phyloP scores from a whole-genome alignment of 2,797 vertebrate genomes.

The Gobionotothen gibberifrons region DNA sequence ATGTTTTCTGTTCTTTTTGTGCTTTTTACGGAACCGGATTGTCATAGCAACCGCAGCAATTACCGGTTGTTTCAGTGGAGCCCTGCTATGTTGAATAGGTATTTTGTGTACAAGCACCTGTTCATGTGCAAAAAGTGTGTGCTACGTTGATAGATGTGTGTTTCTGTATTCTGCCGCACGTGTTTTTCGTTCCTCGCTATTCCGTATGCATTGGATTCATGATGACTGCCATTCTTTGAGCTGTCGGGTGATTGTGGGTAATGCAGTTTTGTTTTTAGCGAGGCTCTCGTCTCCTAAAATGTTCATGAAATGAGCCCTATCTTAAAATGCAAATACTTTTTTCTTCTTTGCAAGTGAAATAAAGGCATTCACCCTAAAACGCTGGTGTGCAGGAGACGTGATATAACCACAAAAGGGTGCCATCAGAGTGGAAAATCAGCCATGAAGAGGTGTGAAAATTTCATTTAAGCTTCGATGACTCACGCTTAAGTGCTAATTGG shows the following conservation, averaged over 20 bases:
- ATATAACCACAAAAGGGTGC: constrained; percentile 13
- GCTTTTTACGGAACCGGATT: constrained; percentile 31
- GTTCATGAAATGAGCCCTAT: constrained; percentile 22
- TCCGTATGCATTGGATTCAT: constrained; percentile 33
- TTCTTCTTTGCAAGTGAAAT: constrained; percentile 10
- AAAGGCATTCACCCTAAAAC: constrained; percentile 14
- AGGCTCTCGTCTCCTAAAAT: constrained; percentile 1
- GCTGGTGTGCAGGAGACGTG: background rate
- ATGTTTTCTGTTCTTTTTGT: constrained; percentile 20
- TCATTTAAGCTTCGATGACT: constrained; percentile 43
- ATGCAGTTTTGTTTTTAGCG: constrained; percentile 25
- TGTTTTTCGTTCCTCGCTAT: constrained; percentile 6
- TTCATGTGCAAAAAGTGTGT: constrained; percentile 21
- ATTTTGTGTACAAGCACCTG: constrained; percentile 38
- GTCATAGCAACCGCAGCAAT: constrained; percentile 56
- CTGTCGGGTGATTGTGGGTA: constrained; percentile 8
- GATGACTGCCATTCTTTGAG: constrained; percentile 22
- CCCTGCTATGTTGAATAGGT: constrained; percentile 45
- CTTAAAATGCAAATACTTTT: constrained; percentile 34
- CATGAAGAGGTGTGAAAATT: constrained; percentile 32
- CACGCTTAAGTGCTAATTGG: constrained; percentile 44
- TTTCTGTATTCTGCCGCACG: background rate
- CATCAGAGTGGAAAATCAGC: constrained; percentile 29
- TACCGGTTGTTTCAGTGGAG: constrained; percentile 23
- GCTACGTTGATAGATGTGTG: background rate